phyloP scores from a whole-genome alignment of 2,113 vertebrate species.

The Sterrhoptilus dennistouni region DNA sequence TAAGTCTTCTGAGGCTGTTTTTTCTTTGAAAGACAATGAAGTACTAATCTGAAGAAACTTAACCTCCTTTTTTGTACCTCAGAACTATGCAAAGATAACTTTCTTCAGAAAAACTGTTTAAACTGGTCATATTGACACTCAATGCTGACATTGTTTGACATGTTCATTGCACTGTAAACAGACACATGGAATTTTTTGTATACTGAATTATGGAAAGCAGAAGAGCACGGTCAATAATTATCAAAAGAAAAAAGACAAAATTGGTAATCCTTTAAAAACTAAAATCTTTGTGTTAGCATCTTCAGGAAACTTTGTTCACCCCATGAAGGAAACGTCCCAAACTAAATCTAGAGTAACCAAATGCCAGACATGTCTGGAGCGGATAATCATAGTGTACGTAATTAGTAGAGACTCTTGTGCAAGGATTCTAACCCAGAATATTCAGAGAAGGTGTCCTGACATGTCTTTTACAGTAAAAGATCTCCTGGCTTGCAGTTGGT shows the following conservation, averaged over 20 bases:
- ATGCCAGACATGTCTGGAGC: not conserved
- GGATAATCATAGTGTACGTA: not conserved
- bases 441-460: not conserved
- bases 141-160: not conserved
- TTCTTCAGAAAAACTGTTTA: not conserved
- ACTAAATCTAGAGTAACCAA: not conserved
- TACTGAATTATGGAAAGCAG: not conserved
- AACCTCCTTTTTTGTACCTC: not conserved
- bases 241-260: not conserved
- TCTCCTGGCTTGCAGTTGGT: not conserved
- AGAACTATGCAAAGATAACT: not conserved
- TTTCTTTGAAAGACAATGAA: not conserved
- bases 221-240: not conserved
- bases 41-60: not conserved
- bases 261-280: not conserved
- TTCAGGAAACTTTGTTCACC: not conserved
- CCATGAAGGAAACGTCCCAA: not conserved
- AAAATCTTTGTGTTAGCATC: not conserved
- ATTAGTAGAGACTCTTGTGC: constrained; percentile 19
- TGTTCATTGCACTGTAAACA: not conserved
- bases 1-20: not conserved
- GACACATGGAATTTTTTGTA: not conserved
- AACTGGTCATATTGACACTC: not conserved
- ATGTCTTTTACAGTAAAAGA: constrained; percentile 3
- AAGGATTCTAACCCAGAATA: not conserved